Base-by-base conservation (phyloP, 2,113 vertebrate species). In the Catharus bicknelli region DNA sequence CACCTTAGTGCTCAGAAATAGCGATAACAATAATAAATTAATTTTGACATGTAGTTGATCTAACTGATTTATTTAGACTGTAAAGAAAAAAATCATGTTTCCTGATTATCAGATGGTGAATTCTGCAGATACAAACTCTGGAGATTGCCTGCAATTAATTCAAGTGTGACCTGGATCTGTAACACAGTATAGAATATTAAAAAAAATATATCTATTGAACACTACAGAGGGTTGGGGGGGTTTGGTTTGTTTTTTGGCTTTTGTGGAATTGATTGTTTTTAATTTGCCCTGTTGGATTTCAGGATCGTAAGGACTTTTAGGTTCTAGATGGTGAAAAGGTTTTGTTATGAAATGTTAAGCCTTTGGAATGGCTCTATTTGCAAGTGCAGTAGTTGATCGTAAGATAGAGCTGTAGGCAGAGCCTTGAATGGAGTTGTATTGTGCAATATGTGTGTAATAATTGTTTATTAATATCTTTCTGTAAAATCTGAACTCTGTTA, bases 1-100 rank as follows among this genome's bases (percentile, higher is more conserved):
- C 13, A 51, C 55, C 50, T 42, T 83, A 74, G 40, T 76, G 36
- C 3, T 76, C 6, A 47, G 50, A 72, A 82, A 62, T 40, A 84
- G 11, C 55, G 74, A 51, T n/a, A 67, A 53, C 5, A 81, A 30
- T 16, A 77, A 55, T 40, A 73, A 79, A 66, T 63, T 63, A 18
- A 54, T 85, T 90, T 74, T 87, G 30, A 54, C 22, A 7, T 13
- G 4, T 76, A 27, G 34, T 79, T 89, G 30, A 40, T 22, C 5
- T 42, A 20, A 82, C 9, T 53, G 19, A 23, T 83, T 88, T 91
- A 83, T 76, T 87, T 88, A 54, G 59, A 40, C 12, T 83, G 25
- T 12, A 68, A 76, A 45, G 58, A 83, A 68, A 34, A 85, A 75
- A 88, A n/a, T 69, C 4, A 12, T 43, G 12, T 81, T 83, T 88